Evolutionary conservation across 2,888 invertebrate species (phyloP).

Genomic region (Electrophaes corylata): DNA sequence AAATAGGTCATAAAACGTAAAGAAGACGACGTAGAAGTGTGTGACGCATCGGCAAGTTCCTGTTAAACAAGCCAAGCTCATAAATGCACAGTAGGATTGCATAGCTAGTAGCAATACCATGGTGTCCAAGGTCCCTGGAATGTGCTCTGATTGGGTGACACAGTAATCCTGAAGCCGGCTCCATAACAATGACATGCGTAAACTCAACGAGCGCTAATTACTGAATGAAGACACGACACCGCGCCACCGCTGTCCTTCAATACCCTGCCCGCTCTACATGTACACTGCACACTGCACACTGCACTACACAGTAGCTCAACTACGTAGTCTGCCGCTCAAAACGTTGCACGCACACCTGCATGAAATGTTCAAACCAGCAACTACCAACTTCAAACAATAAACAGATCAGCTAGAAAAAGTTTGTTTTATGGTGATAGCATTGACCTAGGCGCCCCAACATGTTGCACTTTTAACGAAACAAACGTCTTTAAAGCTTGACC

Average conservation of each 20-base stretch:
- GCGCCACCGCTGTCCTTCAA: conserved; percentile 30
- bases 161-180: conserved; percentile 11
- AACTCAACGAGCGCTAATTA: conserved; percentile 37
- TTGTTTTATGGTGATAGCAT: too few species aligned
- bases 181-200: conserved; percentile 36
- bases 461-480: not conserved
- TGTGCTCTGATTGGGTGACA: conserved; percentile 11
- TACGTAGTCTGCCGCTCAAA: not conserved
- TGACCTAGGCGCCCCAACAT: not conserved
- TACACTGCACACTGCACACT: not conserved
- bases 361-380: too few species aligned
- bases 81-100: not conserved
- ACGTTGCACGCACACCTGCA: not conserved
- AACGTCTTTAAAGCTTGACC: not conserved
- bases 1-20: too few species aligned
- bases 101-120: not conserved
- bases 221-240: conserved; percentile 22
- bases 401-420: too few species aligned
- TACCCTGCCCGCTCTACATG: conserved; percentile 8
- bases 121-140: conserved; percentile 5
- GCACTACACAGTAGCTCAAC: not conserved
- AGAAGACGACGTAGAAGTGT: not conserved
- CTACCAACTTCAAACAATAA: too few species aligned
- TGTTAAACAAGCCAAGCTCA: not conserved
- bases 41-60: not conserved